Evolutionary conservation across 2,113 vertebrate species (phyloP), one percentile per base, ranked within the genome.

Genomic region (Antennarius striatus): DNA sequence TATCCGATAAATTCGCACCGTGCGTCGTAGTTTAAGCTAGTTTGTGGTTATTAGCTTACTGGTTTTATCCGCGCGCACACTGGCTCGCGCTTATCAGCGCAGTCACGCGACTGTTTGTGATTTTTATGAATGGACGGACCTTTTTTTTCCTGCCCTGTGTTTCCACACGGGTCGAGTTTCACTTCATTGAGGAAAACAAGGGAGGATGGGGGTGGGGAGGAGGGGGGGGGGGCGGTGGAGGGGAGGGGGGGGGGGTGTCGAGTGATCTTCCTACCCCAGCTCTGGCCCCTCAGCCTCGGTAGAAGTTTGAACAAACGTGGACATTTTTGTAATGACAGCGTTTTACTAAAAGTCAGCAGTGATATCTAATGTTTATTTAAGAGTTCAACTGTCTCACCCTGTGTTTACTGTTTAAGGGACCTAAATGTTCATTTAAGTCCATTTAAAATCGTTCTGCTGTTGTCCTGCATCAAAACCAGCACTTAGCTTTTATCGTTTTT

Each of bases 161-260:
- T 77, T 86, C 76, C 80, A 74, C 83, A 75, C 80, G 79, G 87
- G 79, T 92, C 90, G 73, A 85, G 87, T 93, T 94, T 90, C 91
- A 91, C 90, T 90, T 91, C 91, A 92, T 93, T 92, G 88, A 93
- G 78, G 86, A 93, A 92, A 92, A 91, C 89, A 93, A 90, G 86
- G 63, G 48, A 58, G 71, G 71, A 57, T 56, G 48, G 66, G 57
- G 57, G 53, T 12, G 10, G 65, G 65, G 66, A 32, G 57, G 72
- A 68, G 52, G 52, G 70, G 54, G 22, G 61, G 66, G 63, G 28
- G 53, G 43, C 8, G 52, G 58, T 8, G 56, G 14, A 28, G 47
- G 22, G 3, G 12, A 28, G 16, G 62, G 40, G 57, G 62, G 16
- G 62, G 40, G 42, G 63, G 70, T n/a, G 63, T 68, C 32, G 46